Percentiles rank a stretch among this genome's conserved stretches.
Evolutionary conservation across 2,888 invertebrate species (phyloP).

Genomic region (Eupithecia inturbata): DNA sequence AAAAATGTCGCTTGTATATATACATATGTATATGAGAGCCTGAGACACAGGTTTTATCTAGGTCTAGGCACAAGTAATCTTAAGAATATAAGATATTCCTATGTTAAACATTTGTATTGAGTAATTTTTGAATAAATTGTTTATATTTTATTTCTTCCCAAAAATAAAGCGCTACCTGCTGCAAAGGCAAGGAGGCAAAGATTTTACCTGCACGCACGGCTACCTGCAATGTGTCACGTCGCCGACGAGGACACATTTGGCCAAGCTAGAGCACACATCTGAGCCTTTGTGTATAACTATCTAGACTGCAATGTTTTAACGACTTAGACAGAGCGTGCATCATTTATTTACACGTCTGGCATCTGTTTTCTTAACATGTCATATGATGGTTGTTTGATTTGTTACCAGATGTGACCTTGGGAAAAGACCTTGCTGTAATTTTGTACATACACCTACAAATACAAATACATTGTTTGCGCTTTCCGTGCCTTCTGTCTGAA

Average conservation of each 20-base stretch:
- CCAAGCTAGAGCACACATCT: not conserved
- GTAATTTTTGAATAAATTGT: too few species aligned
- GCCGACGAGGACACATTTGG: not conserved
- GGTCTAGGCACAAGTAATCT: too few species aligned
- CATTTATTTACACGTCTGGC: not conserved
- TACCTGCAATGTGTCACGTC: not conserved
- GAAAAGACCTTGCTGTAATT: not conserved
- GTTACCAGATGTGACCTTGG: constrained; percentile 7
- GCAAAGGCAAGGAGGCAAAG: not conserved
- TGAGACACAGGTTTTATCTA: too few species aligned
- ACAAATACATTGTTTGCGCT: not conserved
- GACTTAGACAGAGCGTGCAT: not conserved
- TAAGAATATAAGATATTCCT: too few species aligned
- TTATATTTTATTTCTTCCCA: not conserved
- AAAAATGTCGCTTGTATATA: too few species aligned
- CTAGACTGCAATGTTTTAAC: not conserved
- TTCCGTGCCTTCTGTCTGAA: not conserved
- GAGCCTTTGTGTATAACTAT: not conserved
- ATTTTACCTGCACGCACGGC: not conserved
- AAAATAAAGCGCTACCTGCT: not conserved
- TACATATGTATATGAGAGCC: too few species aligned
- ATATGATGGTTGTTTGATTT: constrained; percentile 2
- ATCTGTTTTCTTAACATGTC: too few species aligned
- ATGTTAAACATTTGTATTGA: too few species aligned
- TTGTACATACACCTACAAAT: not conserved